Percentiles rank a stretch among this genome's conserved stretches.
These are phyloP conservation scores for Drosophila subsilvestris DNA, from an alignment of 2,888 invertebrate genomes.

Conservation along the genomic window DNA sequence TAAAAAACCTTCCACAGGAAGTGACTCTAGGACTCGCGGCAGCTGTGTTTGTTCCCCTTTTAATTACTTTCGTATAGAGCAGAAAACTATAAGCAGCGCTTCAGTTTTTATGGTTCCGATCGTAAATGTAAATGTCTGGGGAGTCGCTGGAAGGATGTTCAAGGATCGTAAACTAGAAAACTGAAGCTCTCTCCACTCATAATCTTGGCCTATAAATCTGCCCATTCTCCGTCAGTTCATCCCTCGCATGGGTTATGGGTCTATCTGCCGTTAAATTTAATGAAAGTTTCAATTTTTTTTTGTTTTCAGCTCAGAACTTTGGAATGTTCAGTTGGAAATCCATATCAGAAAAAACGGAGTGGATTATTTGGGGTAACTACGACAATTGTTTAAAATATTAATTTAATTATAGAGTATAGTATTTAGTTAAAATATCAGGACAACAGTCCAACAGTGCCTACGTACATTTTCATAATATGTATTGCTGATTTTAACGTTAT, in stretches of 20 bases:
- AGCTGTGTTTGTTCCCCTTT: constrained; percentile 66
- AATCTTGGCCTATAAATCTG: constrained; percentile 58
- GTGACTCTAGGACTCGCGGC: constrained; percentile 23
- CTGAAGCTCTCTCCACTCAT: constrained; percentile 11
- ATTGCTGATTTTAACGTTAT: too few species aligned
- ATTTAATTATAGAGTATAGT: too few species aligned
- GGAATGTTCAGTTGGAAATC: too few species aligned
- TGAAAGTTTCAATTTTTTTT: not conserved
- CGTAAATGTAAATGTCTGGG: constrained; percentile 42
- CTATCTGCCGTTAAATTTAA: constrained; percentile 67
- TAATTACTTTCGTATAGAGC: constrained; percentile 66
- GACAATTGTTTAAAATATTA: too few species aligned
- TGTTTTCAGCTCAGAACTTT: too few species aligned
- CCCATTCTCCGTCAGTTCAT: constrained; percentile 30
- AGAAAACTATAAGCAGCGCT: constrained; percentile 54
- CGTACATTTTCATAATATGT: too few species aligned
- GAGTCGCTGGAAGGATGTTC: constrained; percentile 27
- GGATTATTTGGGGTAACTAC: too few species aligned
- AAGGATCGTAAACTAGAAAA: constrained; percentile 17
- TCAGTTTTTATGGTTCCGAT: constrained; percentile 54
- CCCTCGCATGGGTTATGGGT: constrained; percentile 26
- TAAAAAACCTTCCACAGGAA: constrained; percentile 68
- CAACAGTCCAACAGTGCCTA: too few species aligned
- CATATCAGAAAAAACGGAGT: too few species aligned
- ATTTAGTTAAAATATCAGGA: too few species aligned